Conservation (phyloP, 2,797 vertebrate genomes). For the Chelon auratus region DNA sequence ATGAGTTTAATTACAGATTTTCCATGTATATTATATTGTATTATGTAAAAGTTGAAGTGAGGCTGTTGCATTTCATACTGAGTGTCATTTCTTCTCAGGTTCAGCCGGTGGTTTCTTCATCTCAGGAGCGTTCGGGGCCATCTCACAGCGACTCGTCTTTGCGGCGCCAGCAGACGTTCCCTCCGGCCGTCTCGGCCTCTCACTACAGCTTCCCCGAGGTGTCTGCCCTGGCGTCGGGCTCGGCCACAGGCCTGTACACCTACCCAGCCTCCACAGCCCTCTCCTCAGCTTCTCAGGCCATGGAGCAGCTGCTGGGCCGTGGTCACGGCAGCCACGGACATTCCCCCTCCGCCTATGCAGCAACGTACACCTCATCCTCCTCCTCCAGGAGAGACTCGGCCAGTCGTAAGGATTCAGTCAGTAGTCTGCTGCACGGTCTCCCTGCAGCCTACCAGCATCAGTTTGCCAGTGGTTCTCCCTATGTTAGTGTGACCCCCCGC, state of each 20-base stretch:
- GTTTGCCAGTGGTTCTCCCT: slow-evolving; percentile 88
- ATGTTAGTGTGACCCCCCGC: slow-evolving; percentile 84
- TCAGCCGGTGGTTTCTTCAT: slow-evolving; percentile 89
- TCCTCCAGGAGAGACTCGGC: slow-evolving; percentile 85
- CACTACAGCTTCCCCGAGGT: slow-evolving; percentile 94
- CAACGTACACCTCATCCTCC: slow-evolving; percentile 82
- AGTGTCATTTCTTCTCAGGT: slow-evolving; percentile 76
- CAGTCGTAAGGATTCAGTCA: slow-evolving; percentile 88
- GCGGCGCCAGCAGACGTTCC: slow-evolving; percentile 93
- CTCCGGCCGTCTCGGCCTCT: slow-evolving; percentile 82
- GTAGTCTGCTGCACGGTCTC: slow-evolving; percentile 90
- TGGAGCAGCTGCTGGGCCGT: slow-evolving; percentile 88
- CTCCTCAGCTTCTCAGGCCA: slow-evolving; percentile 91
- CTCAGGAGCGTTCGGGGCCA: slow-evolving; percentile 88
- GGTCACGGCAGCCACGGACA: slow-evolving; percentile 75
- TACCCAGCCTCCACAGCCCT: slow-evolving; percentile 90
- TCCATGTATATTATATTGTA: too few species aligned
- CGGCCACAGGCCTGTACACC: slow-evolving; percentile 86
- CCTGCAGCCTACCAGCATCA: slow-evolving; percentile 94
- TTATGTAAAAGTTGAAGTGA: too few species aligned
- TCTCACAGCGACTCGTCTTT: slow-evolving; percentile 69
- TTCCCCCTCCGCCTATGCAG: slow-evolving; percentile 85
- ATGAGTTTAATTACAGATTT: too few species aligned
- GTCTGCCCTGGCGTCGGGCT: slow-evolving; percentile 86
- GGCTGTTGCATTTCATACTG: too few species aligned